Evolutionary conservation across 2,888 invertebrate genomes (phyloP), one percentile per base, ranked within the genome.

Genomic region (Toxonevra muliebris): DNA sequence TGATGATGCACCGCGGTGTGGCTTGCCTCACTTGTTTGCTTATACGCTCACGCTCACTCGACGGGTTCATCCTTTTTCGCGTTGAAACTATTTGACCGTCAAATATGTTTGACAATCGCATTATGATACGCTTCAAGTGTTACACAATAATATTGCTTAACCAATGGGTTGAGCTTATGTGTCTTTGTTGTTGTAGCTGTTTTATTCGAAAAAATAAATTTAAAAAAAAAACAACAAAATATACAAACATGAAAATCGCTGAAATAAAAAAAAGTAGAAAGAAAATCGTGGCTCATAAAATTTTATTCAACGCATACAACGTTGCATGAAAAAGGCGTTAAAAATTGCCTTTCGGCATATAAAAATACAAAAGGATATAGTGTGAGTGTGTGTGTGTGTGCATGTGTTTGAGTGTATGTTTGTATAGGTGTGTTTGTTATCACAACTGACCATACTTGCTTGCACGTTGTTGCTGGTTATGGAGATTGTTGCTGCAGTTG

Each of bases 91-190:
- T 74, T 76, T 76, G 75, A 80, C 76, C 79, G 76, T 80, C 77
- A 79, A 79, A 79, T 79, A 79, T 79, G 78, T 78, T 78, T 76
- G 74, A 75, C 76, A 75, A 78, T 76, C 77, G 71, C 71, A 79
- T 79, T 77, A 77, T 65, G 43, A 59, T 66, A 71, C 70, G 73
- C 69, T 71, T 74, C 74, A 73, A 69, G 64, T 64, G 71, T 48
- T 54, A 41, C 50, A n/a, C 48, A 48, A 48, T 48, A 48, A n/a
- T 48, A 48, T 15, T 13, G 48, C 48, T 48, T 48, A 5, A 15
- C 15, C 48, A n/a, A 15, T 15, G 48, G n/a, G 48, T 48, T 48
- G 48, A 48, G 11, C 48, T 48, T 48, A 12, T 48, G 48, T 8
- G 48, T 5, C 48, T n/a, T 15, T 8, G 48, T 30, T 30, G 30